Conservation (phyloP, 2,888 invertebrate genomes). For the Venusia cambrica region DNA sequence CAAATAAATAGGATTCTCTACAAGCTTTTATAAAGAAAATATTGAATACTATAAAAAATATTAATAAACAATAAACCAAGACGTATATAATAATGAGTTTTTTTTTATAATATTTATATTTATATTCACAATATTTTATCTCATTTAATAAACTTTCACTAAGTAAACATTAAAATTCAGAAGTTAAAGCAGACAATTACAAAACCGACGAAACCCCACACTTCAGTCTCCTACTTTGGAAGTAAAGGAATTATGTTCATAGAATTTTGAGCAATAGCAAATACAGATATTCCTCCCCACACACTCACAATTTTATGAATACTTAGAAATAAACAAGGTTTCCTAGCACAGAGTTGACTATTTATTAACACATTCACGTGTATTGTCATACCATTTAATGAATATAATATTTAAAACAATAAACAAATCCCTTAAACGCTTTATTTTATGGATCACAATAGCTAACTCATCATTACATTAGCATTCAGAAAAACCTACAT, state of each 20-base stretch:
- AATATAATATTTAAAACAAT: constrained; percentile 29
- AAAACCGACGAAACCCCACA: constrained; percentile 19
- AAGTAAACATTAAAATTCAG: constrained; percentile 16
- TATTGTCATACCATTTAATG: constrained; percentile 34
- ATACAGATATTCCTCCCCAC: constrained; percentile 15
- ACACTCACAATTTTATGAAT: no score
- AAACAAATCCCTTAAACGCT: constrained; percentile 24
- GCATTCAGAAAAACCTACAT: constrained; percentile 33
- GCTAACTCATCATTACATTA: constrained; percentile 29
- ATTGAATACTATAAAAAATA: constrained; percentile 19
- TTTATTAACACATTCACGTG: constrained; percentile 31
- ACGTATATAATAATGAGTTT: no score
- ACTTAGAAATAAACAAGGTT: no score
- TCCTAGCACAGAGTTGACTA: no score
- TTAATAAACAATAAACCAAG: no score
- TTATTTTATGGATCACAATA: constrained; percentile 28
- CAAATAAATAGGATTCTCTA: constrained; percentile 48
- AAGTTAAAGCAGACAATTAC: constrained; percentile 15
- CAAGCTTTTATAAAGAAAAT: constrained; percentile 38
- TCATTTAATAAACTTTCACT: constrained; percentile 16
- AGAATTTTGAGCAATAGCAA: constrained; percentile 28
- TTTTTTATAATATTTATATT: no score
- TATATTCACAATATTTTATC: constrained; percentile 14
- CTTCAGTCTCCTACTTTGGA: constrained; percentile 25
- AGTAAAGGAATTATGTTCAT: constrained; percentile 23